These are phyloP conservation scores for Manis crassicaudata DNA, from an alignment of 2,797 vertebrate genomes.

Conservation along the genomic window DNA sequence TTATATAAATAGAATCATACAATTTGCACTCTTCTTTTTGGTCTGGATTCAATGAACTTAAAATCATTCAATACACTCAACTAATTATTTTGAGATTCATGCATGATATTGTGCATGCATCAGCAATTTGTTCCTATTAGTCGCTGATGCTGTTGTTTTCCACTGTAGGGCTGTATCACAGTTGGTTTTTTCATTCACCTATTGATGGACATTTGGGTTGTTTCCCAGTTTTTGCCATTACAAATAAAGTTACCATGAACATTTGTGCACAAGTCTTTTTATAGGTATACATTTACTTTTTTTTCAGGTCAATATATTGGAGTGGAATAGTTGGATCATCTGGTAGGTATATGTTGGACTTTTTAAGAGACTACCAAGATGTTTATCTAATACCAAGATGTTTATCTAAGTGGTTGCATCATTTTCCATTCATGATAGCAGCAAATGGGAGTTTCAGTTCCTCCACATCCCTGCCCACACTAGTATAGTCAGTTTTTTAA, in stretches of 20 bases:
- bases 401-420: not conserved
- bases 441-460: not conserved
- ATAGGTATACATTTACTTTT: not conserved
- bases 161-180: not conserved
- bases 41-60: not conserved
- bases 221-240: not conserved
- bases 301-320: not conserved
- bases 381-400: not conserved
- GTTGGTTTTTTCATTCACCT: not conserved
- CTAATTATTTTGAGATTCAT: not conserved
- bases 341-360: not conserved
- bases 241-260: not conserved
- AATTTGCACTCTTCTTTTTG: not conserved
- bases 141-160: not conserved
- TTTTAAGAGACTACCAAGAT: not conserved
- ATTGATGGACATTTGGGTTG: not conserved
- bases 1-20: not conserved
- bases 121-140: not conserved
- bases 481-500: not conserved
- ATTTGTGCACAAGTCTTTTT: not conserved
- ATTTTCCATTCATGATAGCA: not conserved
- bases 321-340: not conserved
- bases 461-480: not conserved
- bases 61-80: not conserved
- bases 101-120: not conserved